Base-by-base conservation (phyloP, 2,797 vertebrate species). In the Phalanger gymnotis region DNA sequence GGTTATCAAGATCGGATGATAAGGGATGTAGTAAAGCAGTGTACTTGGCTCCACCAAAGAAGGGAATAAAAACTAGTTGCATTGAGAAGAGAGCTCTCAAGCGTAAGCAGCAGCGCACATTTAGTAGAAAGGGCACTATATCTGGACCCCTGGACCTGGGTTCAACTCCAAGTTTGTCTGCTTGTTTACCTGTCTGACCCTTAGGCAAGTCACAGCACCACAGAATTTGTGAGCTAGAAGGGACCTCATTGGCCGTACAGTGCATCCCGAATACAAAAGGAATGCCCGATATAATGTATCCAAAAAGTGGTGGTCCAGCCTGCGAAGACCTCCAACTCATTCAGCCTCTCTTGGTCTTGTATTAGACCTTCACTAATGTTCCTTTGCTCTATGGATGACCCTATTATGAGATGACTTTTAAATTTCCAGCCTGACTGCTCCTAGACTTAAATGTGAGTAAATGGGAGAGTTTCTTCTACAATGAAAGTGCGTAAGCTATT, bases 401-500 rank as follows among this genome's bases (percentile, higher is more conserved):
- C 73, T 27, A 51, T 27, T 4, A 87, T 1, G 40, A 27, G 73
- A 11, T 27, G 40, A 87, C 11, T 87, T 51, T 47, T 27, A 27
- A 27, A 51, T 22, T 27, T 25, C 9, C 9, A 27, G 27, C 25
- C 73, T 11, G 7, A 87, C 6, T 19, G 6, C 22, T 9, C 40
- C 0, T 25, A 1, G 31, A 27, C 40, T 51, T 25, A 27, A 51
- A 51, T 4, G 4, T 22, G 0, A 47, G 22, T 28, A 27, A 27
- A 87, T 1, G 40, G 25, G 73, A 40, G 4, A 87, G 6, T 87
- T 22, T 25, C n/a, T 40, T 47, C n/a, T 16, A 27, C 40, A 56
- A 87, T 93, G 40, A 73, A 96, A 96, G 91, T 53, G 81, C 54
- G 89, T 93, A 95, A 90, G 94, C 94, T 96, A 95, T 54, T 57